Evolutionary conservation across 1,140 invertebrate species (phyloP), one percentile per base, ranked within the genome.

Genomic region (Drosophila bipectinata): DNA sequence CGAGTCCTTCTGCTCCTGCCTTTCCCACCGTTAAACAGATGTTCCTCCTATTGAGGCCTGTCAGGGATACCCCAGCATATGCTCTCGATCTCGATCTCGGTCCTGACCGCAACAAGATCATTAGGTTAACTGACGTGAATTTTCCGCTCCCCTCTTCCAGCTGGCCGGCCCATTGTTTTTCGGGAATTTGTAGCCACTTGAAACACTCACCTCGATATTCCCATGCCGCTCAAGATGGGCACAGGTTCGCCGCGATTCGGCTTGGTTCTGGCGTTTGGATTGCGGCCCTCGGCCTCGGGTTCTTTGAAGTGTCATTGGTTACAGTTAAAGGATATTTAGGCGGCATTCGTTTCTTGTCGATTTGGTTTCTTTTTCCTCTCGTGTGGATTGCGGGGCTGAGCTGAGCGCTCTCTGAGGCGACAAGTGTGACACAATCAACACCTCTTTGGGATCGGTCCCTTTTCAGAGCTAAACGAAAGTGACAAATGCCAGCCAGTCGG

Each of bases 391-490:
- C 12, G 34, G 34, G 10, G 34, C 34, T 37, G 10, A 12, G 12
- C 10, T 37, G 10, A 12, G 12, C 10, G 9, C 44, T 47, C 18
- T 47, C 30, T 15, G 72, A 71, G 53, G 77, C 73, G 82, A 78
- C 82, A 87, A 85, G 82, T 85, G 76, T 89, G 79, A 87, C 83
- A 89, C 83, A 89, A 89, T 87, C 83, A 89, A 89, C 83, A 87
- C 83, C 78, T 85, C 78, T 82, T 82, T 61, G 52, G 55, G 34
- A 37, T 12, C 10, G 56, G 59, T 41, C 77, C 77, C 74, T 81
- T 71, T 78, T 87, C 82, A 81, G 59, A 77, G 71, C 82, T 81
- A 85, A 87, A 69, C 78, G 82, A 85, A 85, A 81, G 78, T 87
- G 82, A 85, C 82, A 85, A 85, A 87, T 85, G 82, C 78, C 82